phyloP scores from a whole-genome alignment of 2,888 invertebrate species.

The Hoplodrina blanda region DNA sequence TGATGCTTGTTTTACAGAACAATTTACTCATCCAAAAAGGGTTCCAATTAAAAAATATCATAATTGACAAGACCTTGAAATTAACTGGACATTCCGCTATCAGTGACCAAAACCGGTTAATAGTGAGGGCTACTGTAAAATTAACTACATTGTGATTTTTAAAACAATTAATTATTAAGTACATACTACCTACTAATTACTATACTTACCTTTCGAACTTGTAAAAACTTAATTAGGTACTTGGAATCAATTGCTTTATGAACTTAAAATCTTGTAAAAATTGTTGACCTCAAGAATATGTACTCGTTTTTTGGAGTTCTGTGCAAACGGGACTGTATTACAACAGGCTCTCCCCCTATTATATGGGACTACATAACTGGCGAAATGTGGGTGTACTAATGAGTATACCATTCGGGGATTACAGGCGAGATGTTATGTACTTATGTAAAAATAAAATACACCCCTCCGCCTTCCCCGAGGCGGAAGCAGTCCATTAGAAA shows the following conservation, averaged over 20 bases:
- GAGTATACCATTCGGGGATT: no score
- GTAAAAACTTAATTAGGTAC: slow-evolving; percentile 1
- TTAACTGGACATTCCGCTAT: slow-evolving; percentile 14
- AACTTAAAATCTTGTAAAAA: background rate
- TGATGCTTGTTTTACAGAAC: slow-evolving; percentile 48
- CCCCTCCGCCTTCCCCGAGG: no score
- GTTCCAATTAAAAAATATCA: slow-evolving; percentile 36
- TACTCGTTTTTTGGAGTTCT: no score
- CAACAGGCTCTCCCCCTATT: no score
- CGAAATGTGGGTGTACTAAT: no score
- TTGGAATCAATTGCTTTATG: background rate
- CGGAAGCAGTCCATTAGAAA: no score
- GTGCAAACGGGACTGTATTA: no score
- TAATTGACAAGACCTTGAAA: slow-evolving; percentile 48
- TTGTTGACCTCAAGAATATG: background rate
- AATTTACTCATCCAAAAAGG: slow-evolving; percentile 41
- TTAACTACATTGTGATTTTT: slow-evolving; percentile 26
- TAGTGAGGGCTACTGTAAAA: slow-evolving; percentile 17
- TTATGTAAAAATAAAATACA: no score
- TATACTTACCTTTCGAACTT: background rate
- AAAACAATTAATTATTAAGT: slow-evolving; percentile 14
- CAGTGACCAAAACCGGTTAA: slow-evolving; percentile 19
- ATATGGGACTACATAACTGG: no score
- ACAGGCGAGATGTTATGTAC: no score
- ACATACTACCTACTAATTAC: background rate